These are phyloP conservation scores for Meteorus colon DNA, from an alignment of 2,888 invertebrate genomes.

Conservation along the genomic window DNA sequence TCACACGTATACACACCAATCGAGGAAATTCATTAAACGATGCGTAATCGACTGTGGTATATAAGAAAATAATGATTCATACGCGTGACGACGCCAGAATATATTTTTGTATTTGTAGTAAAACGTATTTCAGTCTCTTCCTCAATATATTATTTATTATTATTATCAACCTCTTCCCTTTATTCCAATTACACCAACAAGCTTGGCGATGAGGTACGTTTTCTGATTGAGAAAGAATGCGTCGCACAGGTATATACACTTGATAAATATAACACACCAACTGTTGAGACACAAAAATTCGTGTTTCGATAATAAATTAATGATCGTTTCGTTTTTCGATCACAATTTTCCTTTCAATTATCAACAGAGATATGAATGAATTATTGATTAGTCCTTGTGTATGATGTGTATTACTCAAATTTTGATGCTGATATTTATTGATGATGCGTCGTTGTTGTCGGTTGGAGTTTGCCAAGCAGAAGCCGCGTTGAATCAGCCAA, in stretches of 20 bases:
- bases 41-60: not conserved
- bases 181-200: not conserved
- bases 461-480: not conserved
- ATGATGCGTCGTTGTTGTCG: not conserved
- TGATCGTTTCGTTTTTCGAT: conserved; percentile 20
- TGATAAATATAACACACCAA: not conserved
- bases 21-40: not conserved
- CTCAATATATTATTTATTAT: conserved; percentile 33
- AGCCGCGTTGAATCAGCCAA: not conserved
- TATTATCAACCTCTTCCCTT: not conserved
- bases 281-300: not conserved
- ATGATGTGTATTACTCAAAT: not conserved
- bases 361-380: not conserved
- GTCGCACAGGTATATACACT: not conserved
- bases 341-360: not conserved
- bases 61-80: not conserved
- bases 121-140: not conserved
- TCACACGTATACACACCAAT: not conserved
- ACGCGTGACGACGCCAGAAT: not conserved
- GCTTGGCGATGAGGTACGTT: not conserved
- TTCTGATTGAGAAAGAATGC: not conserved
- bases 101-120: conserved; percentile 1
- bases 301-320: not conserved
- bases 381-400: not conserved
- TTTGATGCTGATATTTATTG: not conserved